Percentiles rank a stretch among this genome's conserved stretches.
These are phyloP conservation scores for Steinernema carpocapsae DNA, from an alignment of 2,888 invertebrate genomes.

Conservation along the genomic window DNA sequence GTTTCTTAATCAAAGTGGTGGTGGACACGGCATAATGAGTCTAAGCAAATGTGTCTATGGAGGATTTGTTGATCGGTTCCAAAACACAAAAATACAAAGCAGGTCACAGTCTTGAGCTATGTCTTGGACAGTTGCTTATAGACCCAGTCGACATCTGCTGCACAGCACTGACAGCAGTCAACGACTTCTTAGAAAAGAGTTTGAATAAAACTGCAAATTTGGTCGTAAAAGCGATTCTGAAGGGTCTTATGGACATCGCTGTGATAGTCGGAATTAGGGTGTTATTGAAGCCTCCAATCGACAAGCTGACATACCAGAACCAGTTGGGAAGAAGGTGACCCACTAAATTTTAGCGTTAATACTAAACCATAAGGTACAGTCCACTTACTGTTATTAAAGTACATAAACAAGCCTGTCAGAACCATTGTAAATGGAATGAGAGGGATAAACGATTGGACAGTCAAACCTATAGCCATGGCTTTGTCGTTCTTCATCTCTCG, in stretches of 20 bases:
- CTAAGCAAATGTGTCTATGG: too few relatives aligned
- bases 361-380: not conserved
- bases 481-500: not conserved
- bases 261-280: not conserved
- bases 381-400: not conserved
- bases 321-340: not conserved
- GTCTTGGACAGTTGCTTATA: too few relatives aligned
- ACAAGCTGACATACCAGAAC: not conserved
- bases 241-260: not conserved
- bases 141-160: too few relatives aligned
- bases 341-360: not conserved
- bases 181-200: too few relatives aligned
- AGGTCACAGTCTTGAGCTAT: too few relatives aligned
- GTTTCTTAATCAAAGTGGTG: too few relatives aligned
- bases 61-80: too few relatives aligned
- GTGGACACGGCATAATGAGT: too few relatives aligned
- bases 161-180: too few relatives aligned
- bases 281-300: not conserved
- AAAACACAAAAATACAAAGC: too few relatives aligned
- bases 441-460: conserved; percentile 4
- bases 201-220: too few relatives aligned
- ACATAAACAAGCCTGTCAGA: not conserved
- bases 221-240: not conserved
- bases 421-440: conserved; percentile 9
- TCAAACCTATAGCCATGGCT: not conserved